phyloP scores from a whole-genome alignment of 2,113 vertebrate genomes.

The Sciurus niger region DNA sequence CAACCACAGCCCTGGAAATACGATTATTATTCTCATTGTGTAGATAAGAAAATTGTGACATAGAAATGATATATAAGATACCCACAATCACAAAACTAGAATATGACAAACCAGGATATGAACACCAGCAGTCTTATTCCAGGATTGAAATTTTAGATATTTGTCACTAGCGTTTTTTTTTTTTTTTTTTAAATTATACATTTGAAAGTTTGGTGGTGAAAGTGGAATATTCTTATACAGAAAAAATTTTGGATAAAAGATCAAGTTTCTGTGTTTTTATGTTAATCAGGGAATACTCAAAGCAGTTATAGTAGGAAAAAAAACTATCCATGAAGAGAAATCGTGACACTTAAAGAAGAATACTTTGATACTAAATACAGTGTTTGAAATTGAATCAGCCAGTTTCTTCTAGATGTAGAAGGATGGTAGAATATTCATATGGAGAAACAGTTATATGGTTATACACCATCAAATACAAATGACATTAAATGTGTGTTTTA shows the following conservation, averaged over 20 bases:
- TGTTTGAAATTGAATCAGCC: background rate
- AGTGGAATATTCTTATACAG: background rate
- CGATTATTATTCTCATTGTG: background rate
- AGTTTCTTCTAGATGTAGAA: background rate
- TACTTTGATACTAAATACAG: background rate
- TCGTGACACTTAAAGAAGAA: background rate
- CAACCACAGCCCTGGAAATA: too few relatives aligned
- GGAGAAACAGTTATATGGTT: background rate
- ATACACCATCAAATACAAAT: background rate
- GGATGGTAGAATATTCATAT: background rate
- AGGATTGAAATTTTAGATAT: background rate
- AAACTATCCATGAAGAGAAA: background rate
- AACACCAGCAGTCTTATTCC: background rate
- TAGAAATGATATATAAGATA: background rate
- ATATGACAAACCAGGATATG: background rate
- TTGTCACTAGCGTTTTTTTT: background rate
- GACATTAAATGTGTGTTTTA: background rate
- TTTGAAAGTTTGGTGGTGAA: background rate
- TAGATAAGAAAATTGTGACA: background rate
- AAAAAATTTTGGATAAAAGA: background rate
- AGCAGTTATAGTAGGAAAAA: background rate
- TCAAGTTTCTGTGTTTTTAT: background rate
- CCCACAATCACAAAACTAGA: background rate
- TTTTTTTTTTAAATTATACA: background rate
- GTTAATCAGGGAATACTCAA: background rate